A percentile compares a stretch with the other conserved stretches of the same genome.
Conservation (phyloP, 2,113 vertebrate genomes). For the Macquaria ambigua region DNA sequence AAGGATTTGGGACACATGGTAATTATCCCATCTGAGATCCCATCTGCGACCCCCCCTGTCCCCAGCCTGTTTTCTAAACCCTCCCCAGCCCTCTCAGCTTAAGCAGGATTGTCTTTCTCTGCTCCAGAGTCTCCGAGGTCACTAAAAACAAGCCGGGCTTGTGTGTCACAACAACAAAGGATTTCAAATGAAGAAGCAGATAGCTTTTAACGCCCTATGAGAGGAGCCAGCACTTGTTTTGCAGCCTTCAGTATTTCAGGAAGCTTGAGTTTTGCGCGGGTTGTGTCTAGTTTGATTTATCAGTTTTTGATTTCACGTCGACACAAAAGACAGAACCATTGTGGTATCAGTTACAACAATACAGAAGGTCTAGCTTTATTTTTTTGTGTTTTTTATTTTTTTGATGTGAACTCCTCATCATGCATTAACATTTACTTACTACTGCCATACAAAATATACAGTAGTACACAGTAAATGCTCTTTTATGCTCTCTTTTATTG, state of each 20-base stretch:
- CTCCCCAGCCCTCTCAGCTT: conserved; percentile 63
- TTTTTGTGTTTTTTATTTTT: too few species aligned
- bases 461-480: too few species aligned
- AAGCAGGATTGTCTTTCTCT: conserved; percentile 75
- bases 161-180: conserved; percentile 66
- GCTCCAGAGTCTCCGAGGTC: conserved; percentile 65
- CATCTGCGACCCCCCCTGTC: conserved; percentile 46
- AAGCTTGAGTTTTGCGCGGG: neutral
- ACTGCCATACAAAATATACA: too few species aligned
- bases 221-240: conserved; percentile 30
- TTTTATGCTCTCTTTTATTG: too few species aligned
- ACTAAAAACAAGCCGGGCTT: conserved; percentile 65
- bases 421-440: too few species aligned
- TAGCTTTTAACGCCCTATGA: conserved; percentile 47
- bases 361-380: too few species aligned
- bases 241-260: conserved; percentile 31
- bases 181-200: conserved; percentile 55
- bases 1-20: conserved; percentile 78
- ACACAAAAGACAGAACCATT: neutral
- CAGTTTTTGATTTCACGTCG: neutral
- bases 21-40: conserved; percentile 80
- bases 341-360: neutral
- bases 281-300: neutral
- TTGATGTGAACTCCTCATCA: too few species aligned
- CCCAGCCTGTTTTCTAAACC: conserved; percentile 59